Evolutionary conservation across 2,113 vertebrate species (phyloP).

Genomic region (Prunella fulvescens): DNA sequence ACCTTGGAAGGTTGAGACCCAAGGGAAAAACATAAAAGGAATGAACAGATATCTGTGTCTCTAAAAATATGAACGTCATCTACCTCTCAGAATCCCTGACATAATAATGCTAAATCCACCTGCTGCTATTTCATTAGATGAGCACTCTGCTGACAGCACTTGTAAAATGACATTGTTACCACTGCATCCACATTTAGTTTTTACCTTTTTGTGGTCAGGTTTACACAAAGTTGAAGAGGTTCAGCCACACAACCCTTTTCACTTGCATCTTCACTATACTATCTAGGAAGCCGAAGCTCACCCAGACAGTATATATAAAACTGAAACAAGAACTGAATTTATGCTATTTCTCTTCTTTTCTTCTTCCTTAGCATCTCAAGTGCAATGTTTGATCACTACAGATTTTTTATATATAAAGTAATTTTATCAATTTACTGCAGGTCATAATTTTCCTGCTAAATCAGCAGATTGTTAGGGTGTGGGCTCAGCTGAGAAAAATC

Average conservation of each 20-base stretch:
- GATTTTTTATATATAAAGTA: background rate
- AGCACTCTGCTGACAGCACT: background rate
- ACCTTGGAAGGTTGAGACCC: conserved; percentile 26
- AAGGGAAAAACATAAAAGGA: conserved; percentile 9
- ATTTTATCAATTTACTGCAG: background rate
- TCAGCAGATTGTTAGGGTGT: conserved; percentile 29
- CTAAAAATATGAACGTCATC: conserved; percentile 6
- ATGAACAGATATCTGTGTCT: conserved; percentile 2
- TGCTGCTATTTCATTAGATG: conserved; percentile 29
- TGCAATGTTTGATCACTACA: background rate
- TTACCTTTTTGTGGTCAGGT: conserved; percentile 17
- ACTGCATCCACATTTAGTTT: background rate
- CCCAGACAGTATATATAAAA: conserved; percentile 25
- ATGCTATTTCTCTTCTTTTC: conserved; percentile 10
- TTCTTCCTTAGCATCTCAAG: background rate
- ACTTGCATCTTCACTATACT: conserved; percentile 1
- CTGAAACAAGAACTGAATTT: background rate
- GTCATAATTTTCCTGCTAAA: conserved; percentile 16
- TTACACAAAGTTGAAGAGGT: background rate
- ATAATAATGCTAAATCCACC: conserved; percentile 32
- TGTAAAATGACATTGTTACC: background rate
- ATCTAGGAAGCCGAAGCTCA: conserved; percentile 30
- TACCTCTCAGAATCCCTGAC: conserved; percentile 48
- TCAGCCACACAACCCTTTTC: conserved; percentile 45
- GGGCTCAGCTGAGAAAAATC: conserved; percentile 53